A percentile compares a stretch with the other conserved stretches of the same genome.
phyloP scores from a whole-genome alignment of 2,113 vertebrate species.

The Muntiacus reevesi region DNA sequence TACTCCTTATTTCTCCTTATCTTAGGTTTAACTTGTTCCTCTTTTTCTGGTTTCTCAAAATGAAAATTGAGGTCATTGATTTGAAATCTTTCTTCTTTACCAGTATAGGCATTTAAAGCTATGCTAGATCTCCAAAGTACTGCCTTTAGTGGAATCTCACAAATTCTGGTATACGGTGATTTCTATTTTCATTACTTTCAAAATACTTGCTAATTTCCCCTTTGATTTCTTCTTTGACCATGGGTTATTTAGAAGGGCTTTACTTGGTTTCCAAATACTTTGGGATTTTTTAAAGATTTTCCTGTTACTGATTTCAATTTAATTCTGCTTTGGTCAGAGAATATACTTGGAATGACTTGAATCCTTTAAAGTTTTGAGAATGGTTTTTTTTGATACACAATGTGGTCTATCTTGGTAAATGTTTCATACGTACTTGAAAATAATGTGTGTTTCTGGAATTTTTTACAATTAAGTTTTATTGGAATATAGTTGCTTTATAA shows the following conservation, averaged over 20 bases:
- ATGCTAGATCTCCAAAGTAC: background rate
- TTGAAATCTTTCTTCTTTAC: background rate
- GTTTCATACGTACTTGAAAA: background rate
- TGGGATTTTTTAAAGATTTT: background rate
- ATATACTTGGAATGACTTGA: background rate
- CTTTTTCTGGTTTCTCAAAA: background rate
- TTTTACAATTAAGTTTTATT: background rate
- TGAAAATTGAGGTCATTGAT: background rate
- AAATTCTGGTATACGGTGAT: background rate
- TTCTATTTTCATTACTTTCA: background rate
- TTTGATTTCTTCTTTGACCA: background rate
- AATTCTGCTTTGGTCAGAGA: background rate
- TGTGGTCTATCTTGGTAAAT: background rate
- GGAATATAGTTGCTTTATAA: background rate
- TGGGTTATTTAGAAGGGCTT: background rate
- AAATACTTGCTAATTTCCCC: background rate
- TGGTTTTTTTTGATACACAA: background rate
- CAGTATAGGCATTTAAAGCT: background rate
- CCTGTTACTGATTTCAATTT: background rate
- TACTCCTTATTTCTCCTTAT: background rate
- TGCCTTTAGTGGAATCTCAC: background rate
- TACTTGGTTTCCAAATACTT: constrained; percentile 29
- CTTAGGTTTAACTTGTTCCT: background rate
- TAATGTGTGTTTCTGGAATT: background rate
- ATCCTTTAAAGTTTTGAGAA: background rate